Percentiles rank a stretch among this genome's conserved stretches.
These are phyloP conservation scores for Hemicentrotus pulcherrimus DNA, from an alignment of 35 echinoderm and acorn worm species.

Conservation along the genomic window DNA sequence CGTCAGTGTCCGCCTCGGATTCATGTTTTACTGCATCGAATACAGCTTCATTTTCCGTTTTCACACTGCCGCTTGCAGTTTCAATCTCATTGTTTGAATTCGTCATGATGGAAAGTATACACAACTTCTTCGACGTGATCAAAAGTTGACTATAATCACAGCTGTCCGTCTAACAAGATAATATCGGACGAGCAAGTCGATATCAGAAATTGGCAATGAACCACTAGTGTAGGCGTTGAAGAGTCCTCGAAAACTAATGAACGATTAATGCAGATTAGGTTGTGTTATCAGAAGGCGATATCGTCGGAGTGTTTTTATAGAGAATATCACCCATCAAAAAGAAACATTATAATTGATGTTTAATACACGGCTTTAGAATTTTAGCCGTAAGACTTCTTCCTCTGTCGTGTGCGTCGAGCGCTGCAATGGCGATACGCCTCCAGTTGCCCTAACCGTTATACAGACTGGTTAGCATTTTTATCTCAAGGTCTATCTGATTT, in stretches of 20 bases:
- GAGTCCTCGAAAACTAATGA: neutral
- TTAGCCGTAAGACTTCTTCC: neutral
- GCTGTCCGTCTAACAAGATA: neutral
- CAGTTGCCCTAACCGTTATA: neutral
- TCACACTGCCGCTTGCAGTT: neutral
- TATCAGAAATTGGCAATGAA: neutral
- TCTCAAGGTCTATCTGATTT: neutral
- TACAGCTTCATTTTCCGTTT: neutral
- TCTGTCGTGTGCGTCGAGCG: neutral
- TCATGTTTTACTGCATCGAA: neutral
- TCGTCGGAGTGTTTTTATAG: neutral
- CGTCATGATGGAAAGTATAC: constrained; percentile 7
- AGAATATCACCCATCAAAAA: neutral
- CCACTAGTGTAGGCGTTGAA: neutral
- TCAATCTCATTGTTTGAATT: constrained; percentile 4
- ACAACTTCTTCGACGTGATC: neutral
- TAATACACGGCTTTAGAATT: neutral
- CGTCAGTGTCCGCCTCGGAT: neutral
- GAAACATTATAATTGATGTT: neutral
- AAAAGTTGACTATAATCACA: neutral
- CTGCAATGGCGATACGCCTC: neutral
- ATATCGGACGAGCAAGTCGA: neutral
- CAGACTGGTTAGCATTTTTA: neutral
- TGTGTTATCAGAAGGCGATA: neutral
- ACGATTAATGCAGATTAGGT: neutral